Evolutionary conservation across 2,113 vertebrate species (phyloP).

Genomic region (Gopherus flavomarginatus): DNA sequence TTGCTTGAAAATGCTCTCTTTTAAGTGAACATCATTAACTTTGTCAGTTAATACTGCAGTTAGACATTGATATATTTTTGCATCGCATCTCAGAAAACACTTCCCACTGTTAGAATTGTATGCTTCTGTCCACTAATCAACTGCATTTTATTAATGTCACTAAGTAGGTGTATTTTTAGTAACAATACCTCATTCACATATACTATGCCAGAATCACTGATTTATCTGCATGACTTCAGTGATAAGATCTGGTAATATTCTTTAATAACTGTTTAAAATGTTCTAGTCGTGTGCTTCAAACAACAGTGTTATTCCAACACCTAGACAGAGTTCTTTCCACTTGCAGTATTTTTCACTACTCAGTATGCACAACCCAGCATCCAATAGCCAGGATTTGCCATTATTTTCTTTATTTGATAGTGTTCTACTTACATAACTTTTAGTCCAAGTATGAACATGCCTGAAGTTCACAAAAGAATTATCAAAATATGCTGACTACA

Average conservation of each 20-base stretch:
- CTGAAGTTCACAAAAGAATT: neutral
- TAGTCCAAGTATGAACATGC: neutral
- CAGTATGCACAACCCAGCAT: conserved; percentile 73
- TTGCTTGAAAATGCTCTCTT: neutral
- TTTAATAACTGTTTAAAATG: conserved; percentile 80
- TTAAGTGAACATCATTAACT: fast-evolving
- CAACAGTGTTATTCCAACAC: conserved; percentile 82
- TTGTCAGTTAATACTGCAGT: fast-evolving
- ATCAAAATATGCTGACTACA: neutral
- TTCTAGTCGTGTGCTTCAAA: conserved; percentile 76
- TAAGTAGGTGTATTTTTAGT: conserved; percentile 48
- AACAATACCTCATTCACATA: conserved; percentile 16
- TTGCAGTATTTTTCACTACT: conserved; percentile 84
- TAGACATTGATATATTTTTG: neutral
- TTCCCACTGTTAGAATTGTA: neutral
- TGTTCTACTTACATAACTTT: conserved; percentile 36
- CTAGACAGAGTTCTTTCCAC: conserved; percentile 81
- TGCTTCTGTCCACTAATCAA: neutral
- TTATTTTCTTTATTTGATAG: conserved; percentile 73
- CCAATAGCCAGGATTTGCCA: conserved; percentile 79
- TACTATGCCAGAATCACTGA: conserved; percentile 62
- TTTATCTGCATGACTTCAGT: conserved; percentile 78
- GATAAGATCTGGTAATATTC: conserved; percentile 83
- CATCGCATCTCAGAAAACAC: neutral
- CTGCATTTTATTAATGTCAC: conserved; percentile 1